These are phyloP conservation scores for Sciurus vulgaris DNA, from an alignment of 2,797 vertebrate species.

Conservation along the genomic window DNA sequence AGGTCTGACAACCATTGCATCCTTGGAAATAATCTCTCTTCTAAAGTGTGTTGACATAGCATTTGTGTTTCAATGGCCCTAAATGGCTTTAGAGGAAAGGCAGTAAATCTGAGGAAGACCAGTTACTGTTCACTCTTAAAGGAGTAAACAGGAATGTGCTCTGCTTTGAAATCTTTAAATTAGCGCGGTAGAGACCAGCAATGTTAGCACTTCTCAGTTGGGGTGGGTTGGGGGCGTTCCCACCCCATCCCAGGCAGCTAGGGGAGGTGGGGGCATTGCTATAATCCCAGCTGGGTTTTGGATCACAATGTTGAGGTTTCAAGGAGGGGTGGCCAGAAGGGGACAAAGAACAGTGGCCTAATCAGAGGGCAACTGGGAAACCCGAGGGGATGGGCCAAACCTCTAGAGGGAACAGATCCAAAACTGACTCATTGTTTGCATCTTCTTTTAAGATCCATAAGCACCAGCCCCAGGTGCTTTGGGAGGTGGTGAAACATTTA, in stretches of 20 bases:
- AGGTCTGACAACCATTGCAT: not conserved
- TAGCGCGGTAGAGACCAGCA: slow-evolving; percentile 4
- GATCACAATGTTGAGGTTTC: not conserved
- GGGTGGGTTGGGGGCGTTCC: not conserved
- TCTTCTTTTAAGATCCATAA: not conserved
- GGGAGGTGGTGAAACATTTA: not conserved
- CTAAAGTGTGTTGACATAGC: slow-evolving; percentile 64
- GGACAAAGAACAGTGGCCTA: not conserved
- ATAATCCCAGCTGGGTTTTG: not conserved
- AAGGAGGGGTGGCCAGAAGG: too few relatives aligned
- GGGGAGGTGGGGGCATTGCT: not conserved
- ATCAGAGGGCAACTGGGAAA: not conserved
- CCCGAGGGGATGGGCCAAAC: not conserved
- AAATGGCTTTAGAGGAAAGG: slow-evolving; percentile 66
- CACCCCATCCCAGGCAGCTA: not conserved
- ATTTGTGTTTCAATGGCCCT: slow-evolving; percentile 70
- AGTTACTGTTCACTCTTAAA: slow-evolving; percentile 60
- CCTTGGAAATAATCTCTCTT: slow-evolving; percentile 60
- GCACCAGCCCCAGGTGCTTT: not conserved
- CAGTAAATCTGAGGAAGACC: slow-evolving; percentile 72
- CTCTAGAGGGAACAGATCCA: not conserved
- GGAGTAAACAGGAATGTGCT: slow-evolving; percentile 62
- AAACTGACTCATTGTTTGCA: not conserved
- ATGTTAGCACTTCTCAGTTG: not conserved
- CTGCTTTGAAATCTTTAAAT: slow-evolving; percentile 74